Base-by-base conservation (phyloP, 2,888 invertebrate genomes). In the Drosophila fulvimacula region DNA sequence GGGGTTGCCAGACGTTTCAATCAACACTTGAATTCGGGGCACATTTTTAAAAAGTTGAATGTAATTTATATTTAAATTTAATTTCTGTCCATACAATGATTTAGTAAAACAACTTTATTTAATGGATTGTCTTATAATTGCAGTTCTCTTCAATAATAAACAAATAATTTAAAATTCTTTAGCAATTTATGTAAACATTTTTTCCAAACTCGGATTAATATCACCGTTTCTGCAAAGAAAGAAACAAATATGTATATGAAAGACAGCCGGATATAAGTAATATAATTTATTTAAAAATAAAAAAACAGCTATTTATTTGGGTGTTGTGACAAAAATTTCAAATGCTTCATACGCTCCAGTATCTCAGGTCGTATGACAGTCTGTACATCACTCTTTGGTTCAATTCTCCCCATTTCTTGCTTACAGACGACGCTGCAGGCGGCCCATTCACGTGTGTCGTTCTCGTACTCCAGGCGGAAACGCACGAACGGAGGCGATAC, bases 181-280 rank as follows among this genome's bases (percentile, higher is more conserved):
- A 30, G 30, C 30, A 30, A 30, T 30, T 30, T 30, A 30, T 10
- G 2, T 0, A 10, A 30, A 30, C 5, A 30, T 30, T 9, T 10
- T 30, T 30, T 30, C 10, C 9, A 6, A 27, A 27, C 48, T 42
- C 24, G 52, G 21, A 52, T 19, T 17, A 55, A 24, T 46, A n/a
- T 65, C n/a, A 44, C 13, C 15, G 68, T 41, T 32, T 52, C 78
- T 81, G 80, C 67, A 85, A 85, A 56, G 71, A 81, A 39, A 74
- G 32, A 71, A 57, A 53, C 13, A 34, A 46, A 41, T 24, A 13
- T 27, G 6, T 60, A 51, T 60, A 53, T 51, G 17, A 5, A 53
- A 55, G 17, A 5, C 7, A 7, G 27, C 9, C 1, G n/a, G n/a
- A 34, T 11, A 66, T 39, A 34, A 66, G 38, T 38, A 19, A 46